Conservation (phyloP, 2,113 vertebrate genomes). For the Pterocles gutturalis region DNA sequence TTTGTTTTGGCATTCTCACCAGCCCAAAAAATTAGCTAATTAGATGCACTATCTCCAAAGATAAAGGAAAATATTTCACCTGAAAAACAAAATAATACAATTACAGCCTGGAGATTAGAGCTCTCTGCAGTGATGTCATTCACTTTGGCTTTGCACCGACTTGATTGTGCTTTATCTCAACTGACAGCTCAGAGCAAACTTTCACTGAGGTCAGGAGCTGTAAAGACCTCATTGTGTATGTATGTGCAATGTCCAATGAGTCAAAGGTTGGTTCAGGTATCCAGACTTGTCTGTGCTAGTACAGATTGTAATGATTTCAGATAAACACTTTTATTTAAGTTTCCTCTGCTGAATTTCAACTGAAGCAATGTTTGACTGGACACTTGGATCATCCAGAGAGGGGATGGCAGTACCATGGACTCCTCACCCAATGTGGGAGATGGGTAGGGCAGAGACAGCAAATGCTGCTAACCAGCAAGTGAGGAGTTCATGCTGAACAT, state of each 20-base stretch:
- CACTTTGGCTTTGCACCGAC: conserved; percentile 20
- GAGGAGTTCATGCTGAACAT: not conserved
- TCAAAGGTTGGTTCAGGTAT: not conserved
- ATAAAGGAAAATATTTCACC: conserved; percentile 53
- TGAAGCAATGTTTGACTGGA: not conserved
- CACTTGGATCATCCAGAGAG: not conserved
- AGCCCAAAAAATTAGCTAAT: conserved; percentile 49
- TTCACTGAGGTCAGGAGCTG: not conserved
- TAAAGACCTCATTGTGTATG: not conserved
- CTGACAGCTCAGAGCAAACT: conserved; percentile 2
- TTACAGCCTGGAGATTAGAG: conserved; percentile 43
- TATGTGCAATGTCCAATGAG: fast-evolving
- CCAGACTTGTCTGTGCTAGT: not conserved
- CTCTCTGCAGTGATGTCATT: conserved; percentile 49
- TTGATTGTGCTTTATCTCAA: conserved; percentile 10
- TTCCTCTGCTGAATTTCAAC: not conserved
- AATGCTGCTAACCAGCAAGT: not conserved
- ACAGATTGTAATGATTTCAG: not conserved
- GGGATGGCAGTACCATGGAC: not conserved
- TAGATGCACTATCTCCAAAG: conserved; percentile 21
- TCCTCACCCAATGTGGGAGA: not conserved
- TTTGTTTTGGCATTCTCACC: conserved; percentile 33
- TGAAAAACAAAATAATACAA: conserved; percentile 38
- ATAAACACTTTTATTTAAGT: not conserved
- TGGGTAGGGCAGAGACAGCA: not conserved